phyloP scores from a whole-genome alignment of 2,113 vertebrate genomes.

The Bubo scandiacus region DNA sequence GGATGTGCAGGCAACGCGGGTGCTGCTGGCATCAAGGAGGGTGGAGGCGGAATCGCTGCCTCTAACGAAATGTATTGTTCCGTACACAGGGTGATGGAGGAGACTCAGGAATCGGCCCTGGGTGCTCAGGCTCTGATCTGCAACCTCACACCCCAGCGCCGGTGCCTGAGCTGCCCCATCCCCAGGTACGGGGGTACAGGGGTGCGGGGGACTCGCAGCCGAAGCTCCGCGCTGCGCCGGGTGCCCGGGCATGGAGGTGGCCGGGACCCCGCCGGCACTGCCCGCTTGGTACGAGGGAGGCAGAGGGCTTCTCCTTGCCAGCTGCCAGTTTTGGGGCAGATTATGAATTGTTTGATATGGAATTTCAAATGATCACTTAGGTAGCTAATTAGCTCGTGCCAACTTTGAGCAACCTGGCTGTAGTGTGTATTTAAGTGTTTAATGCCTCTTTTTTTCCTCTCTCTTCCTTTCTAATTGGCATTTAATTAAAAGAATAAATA shows the following conservation, averaged over 20 bases:
- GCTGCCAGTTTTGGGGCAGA: background rate
- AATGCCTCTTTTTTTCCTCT: conserved; percentile 12
- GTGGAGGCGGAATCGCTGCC: background rate
- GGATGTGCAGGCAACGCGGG: background rate
- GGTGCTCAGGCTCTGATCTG: background rate
- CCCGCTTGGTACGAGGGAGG: background rate
- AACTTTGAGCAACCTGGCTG: conserved; percentile 43
- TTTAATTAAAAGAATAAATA: conserved; percentile 74
- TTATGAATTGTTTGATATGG: conserved; percentile 44
- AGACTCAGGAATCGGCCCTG: background rate
- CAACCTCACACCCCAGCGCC: background rate
- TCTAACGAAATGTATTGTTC: conserved; percentile 50
- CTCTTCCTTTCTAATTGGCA: conserved; percentile 63
- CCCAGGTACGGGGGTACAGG: no score
- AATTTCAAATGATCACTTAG: conserved; percentile 58
- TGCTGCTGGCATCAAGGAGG: conserved; percentile 9
- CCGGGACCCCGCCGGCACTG: no score
- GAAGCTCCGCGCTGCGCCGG: fast-evolving
- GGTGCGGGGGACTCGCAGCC: background rate
- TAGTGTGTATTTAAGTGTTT: conserved; percentile 62
- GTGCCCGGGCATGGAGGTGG: background rate
- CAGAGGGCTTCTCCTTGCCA: background rate
- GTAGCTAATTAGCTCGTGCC: conserved; percentile 51
- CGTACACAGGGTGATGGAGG: conserved; percentile 5
- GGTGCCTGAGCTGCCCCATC: background rate